These are phyloP conservation scores for Ciona savignyi DNA, from an alignment of 23 tunicate genomes.

Conservation along the genomic window DNA sequence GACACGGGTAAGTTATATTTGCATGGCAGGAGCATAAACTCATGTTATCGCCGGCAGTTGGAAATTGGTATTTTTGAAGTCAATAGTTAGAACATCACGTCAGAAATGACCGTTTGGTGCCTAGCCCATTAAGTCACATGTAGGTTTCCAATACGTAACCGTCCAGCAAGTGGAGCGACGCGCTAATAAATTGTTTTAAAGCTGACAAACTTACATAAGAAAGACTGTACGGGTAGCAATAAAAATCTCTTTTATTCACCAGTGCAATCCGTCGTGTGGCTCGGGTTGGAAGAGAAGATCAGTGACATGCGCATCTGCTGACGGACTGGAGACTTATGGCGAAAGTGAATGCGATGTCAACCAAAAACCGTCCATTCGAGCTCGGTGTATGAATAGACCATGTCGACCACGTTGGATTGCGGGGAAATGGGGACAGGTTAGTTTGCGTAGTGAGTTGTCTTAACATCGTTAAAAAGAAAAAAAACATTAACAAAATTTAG, in stretches of 20 bases:
- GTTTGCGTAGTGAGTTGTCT: constrained; percentile 1
- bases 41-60: background rate
- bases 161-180: no score
- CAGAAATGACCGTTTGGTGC: background rate
- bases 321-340: constrained; percentile 23
- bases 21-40: background rate
- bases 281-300: constrained; percentile 68
- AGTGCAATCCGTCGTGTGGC: constrained; percentile 89
- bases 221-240: background rate
- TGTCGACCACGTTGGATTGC: constrained; percentile 73
- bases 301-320: constrained; percentile 69
- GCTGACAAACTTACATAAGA: background rate
- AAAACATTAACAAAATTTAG: no score
- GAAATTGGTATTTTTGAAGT: no score
- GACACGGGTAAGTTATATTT: constrained; percentile 54
- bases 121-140: no score
- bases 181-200: no score
- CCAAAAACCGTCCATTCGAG: constrained; percentile 55
- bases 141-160: no score
- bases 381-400: constrained; percentile 55
- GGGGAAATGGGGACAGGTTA: constrained; percentile 66
- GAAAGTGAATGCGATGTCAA: constrained; percentile 48
- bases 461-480: no score
- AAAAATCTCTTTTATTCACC: constrained; percentile 4
- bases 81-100: no score